Conservation (phyloP, 2,888 invertebrate species). For the Empis stercorea region DNA sequence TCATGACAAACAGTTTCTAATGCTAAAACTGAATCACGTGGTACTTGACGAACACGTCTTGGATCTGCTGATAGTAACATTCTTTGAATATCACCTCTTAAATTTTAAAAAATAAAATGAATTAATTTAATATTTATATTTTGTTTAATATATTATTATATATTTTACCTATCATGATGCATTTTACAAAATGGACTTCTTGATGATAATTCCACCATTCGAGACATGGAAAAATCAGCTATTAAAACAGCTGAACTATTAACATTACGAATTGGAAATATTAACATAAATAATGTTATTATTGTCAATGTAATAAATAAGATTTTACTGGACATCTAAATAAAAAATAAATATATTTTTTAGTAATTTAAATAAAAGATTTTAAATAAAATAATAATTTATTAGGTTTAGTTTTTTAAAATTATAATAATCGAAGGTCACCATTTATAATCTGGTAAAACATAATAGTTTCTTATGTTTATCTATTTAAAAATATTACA, state of each 20-base stretch:
- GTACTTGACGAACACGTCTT: slow-evolving; percentile 44
- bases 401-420: no score
- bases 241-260: slow-evolving; percentile 41
- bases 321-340: no score
- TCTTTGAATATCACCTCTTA: slow-evolving; percentile 44
- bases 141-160: neutral
- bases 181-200: slow-evolving; percentile 46
- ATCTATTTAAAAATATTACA: no score
- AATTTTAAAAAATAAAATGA: slow-evolving; percentile 1
- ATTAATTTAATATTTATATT: neutral
- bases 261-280: neutral
- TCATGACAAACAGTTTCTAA: slow-evolving; percentile 44
- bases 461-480: no score
- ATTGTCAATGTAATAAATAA: neutral
- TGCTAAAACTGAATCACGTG: slow-evolving; percentile 45
- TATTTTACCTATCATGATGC: slow-evolving; percentile 42
- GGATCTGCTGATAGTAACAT: slow-evolving; percentile 46
- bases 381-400: no score
- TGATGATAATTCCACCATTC: slow-evolving; percentile 49
- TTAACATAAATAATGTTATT: neutral
- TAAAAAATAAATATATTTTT: no score
- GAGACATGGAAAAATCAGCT: slow-evolving; percentile 48
- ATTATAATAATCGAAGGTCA: no score
- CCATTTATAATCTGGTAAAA: no score
- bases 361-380: no score